Evolutionary conservation across 1,140 invertebrate genomes (phyloP).

Genomic region (Melanaphis sacchari): DNA sequence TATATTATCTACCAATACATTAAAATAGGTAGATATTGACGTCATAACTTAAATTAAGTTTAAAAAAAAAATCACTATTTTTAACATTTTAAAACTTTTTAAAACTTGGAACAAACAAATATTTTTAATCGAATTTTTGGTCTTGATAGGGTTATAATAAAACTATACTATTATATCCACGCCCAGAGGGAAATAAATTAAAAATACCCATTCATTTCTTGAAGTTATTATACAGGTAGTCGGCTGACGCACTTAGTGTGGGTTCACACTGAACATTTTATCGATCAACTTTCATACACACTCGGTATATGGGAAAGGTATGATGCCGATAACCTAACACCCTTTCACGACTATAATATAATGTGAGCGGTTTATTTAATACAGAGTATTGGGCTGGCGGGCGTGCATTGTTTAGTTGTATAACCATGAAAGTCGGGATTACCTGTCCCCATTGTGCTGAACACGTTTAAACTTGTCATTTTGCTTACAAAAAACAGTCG

Average conservation of each 20-base stretch:
- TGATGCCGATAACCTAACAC: not conserved
- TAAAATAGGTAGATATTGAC: not conserved
- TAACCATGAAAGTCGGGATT: not conserved
- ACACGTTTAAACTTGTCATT: not conserved
- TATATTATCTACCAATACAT: not conserved
- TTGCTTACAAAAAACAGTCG: not conserved
- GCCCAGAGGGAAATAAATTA: not conserved
- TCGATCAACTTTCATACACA: not conserved
- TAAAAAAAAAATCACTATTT: not conserved
- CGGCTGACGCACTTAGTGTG: not conserved
- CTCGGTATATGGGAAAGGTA: not conserved
- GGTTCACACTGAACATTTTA: not conserved
- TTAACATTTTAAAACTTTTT: not conserved
- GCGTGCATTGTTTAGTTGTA: not conserved
- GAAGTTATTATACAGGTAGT: not conserved
- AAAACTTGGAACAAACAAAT: not conserved
- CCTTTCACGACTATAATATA: not conserved
- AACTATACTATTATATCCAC: not conserved
- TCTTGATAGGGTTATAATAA: not conserved
- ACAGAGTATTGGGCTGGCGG: not conserved
- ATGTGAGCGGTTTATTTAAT: not conserved
- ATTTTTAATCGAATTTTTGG: not conserved
- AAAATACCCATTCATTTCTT: not conserved
- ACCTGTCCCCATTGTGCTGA: not conserved
- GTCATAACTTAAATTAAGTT: not conserved